phyloP scores from a whole-genome alignment of 1,140 invertebrate genomes.

The Sinella curviseta region DNA sequence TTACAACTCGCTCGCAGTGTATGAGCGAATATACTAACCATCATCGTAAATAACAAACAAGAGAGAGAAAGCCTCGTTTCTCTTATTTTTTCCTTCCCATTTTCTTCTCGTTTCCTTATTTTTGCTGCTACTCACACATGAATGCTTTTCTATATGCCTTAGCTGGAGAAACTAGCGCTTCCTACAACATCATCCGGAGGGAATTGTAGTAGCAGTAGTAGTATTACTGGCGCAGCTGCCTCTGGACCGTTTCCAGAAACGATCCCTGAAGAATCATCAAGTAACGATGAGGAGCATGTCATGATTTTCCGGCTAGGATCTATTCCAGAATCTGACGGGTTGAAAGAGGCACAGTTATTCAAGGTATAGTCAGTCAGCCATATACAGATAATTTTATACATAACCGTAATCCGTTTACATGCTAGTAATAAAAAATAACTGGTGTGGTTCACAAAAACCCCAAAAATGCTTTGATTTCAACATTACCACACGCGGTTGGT shows the following conservation, averaged over 20 bases:
- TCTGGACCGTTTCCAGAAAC: conserved; percentile 80
- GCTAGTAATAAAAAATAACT: too few species aligned
- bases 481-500: too few species aligned
- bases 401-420: too few species aligned
- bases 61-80: background rate
- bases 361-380: conserved; percentile 61
- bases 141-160: background rate
- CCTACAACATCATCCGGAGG: conserved; percentile 22
- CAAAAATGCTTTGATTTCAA: too few species aligned
- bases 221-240: conserved; percentile 6
- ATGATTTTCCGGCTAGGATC: conserved; percentile 77
- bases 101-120: background rate
- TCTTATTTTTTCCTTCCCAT: background rate
- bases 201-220: background rate
- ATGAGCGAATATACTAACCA: too few species aligned
- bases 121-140: conserved; percentile 5
- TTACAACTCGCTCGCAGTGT: background rate
- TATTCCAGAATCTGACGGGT: conserved; percentile 65
- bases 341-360: conserved; percentile 64
- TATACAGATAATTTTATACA: too few species aligned
- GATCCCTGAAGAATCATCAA: conserved; percentile 87
- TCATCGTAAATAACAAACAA: background rate
- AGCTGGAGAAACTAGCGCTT: conserved; percentile 46
- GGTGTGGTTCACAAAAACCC: too few species aligned
- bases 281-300: conserved; percentile 86